Evolutionary conservation across 1,140 invertebrate genomes (phyloP).

Genomic region (Pogonus chalceus): DNA sequence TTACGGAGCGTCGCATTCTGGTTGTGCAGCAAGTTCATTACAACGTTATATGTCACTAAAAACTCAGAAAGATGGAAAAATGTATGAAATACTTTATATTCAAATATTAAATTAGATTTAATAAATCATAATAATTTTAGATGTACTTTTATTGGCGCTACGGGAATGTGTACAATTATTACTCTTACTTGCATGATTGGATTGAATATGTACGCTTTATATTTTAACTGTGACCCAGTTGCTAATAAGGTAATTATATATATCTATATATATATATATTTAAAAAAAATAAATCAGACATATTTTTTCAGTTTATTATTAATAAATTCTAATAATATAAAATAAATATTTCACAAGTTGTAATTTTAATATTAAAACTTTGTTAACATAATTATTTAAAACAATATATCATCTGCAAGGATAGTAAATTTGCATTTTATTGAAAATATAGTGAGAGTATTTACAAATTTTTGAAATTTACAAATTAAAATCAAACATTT

Average conservation of each 20-base stretch:
- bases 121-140: conserved; percentile 47
- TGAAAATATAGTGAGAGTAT: too few relatives aligned
- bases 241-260: conserved; percentile 42
- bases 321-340: too few relatives aligned
- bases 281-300: too few relatives aligned
- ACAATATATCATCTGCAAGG: too few relatives aligned
- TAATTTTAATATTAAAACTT: too few relatives aligned
- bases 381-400: too few relatives aligned
- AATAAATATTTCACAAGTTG: too few relatives aligned
- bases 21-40: conserved; percentile 70
- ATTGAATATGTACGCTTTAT: conserved; percentile 63
- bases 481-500: too few relatives aligned
- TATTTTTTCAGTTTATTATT: too few relatives aligned
- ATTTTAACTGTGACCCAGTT: conserved; percentile 62
- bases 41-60: conserved; percentile 58
- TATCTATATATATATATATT: too few relatives aligned
- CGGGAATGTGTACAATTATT: conserved; percentile 42
- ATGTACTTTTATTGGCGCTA: conserved; percentile 40
- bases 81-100: conserved; percentile 34
- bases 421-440: too few relatives aligned
- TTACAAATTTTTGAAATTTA: too few relatives aligned
- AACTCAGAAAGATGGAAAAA: conserved; percentile 49
- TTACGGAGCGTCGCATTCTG: conserved; percentile 65
- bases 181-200: conserved; percentile 38
- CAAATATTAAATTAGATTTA: not conserved